Percentiles rank a stretch among this genome's conserved stretches.
phyloP scores from a whole-genome alignment of 1,140 invertebrate species.

The Sarcophaga peregrina region DNA sequence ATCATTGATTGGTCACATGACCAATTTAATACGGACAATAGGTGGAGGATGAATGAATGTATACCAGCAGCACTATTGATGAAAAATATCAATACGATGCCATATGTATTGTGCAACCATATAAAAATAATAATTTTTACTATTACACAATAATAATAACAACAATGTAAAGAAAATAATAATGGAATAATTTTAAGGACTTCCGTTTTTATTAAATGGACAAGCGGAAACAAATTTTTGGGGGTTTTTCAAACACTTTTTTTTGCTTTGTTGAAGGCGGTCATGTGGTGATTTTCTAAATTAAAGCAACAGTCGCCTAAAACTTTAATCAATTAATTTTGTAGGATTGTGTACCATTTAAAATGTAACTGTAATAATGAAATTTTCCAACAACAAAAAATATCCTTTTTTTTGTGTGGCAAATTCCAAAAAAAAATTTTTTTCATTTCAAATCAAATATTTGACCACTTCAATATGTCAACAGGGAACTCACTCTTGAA shows the following conservation, averaged over 20 bases:
- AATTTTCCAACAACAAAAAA: too few relatives aligned
- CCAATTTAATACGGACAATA: slow-evolving; percentile 63
- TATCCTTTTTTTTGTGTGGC: too few relatives aligned
- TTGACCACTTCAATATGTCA: slow-evolving; percentile 49
- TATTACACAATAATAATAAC: too few relatives aligned
- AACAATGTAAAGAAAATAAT: too few relatives aligned
- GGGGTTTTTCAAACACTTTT: neutral
- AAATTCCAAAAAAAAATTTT: neutral
- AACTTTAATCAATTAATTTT: too few relatives aligned
- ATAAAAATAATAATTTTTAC: neutral
- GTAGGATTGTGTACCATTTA: too few relatives aligned
- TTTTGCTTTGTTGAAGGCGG: neutral
- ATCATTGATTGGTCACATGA: slow-evolving; percentile 41
- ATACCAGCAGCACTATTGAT: slow-evolving; percentile 26
- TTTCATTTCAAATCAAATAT: neutral
- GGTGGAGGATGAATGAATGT: slow-evolving; percentile 57
- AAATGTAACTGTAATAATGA: too few relatives aligned
- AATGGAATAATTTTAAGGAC: too few relatives aligned
- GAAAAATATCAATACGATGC: slow-evolving; percentile 14
- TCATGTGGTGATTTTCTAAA: slow-evolving; percentile 33
- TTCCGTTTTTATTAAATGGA: too few relatives aligned
- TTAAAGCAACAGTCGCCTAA: neutral
- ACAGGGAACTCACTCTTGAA: slow-evolving; percentile 19
- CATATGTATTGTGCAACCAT: neutral
- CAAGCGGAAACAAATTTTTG: too few relatives aligned